Evolutionary conservation across 2,797 vertebrate genomes (phyloP).

Genomic region (Agapornis canus): DNA sequence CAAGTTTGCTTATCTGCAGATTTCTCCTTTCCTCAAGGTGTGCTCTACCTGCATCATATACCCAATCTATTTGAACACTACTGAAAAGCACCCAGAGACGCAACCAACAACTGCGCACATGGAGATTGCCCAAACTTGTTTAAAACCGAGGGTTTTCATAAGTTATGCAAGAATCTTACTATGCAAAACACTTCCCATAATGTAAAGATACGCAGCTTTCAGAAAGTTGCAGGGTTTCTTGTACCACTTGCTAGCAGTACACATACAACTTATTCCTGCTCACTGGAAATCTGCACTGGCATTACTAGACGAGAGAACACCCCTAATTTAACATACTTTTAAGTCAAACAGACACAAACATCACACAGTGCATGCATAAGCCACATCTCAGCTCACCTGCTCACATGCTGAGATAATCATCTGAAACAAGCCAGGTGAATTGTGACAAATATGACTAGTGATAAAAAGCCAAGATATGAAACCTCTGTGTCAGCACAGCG

Average conservation of each 20-base stretch:
- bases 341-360: background rate
- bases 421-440: background rate
- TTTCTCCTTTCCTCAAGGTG: background rate
- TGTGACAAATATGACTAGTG: background rate
- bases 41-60: background rate
- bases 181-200: background rate
- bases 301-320: background rate
- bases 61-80: background rate
- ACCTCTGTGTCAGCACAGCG: background rate
- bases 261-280: background rate
- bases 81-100: background rate
- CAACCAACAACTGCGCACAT: background rate
- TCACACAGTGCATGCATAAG: rapidly evolving
- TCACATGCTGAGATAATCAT: background rate
- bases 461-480: background rate
- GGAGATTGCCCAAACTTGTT: background rate
- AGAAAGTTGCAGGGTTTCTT: background rate
- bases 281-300: background rate
- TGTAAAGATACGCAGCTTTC: background rate
- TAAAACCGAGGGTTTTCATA: background rate
- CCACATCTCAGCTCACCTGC: background rate
- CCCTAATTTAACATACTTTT: background rate
- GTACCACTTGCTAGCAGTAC: background rate
- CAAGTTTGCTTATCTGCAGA: background rate
- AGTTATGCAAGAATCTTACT: background rate